Percentiles rank a stretch among this genome's conserved stretches.
Conservation (phyloP, 2,888 invertebrate genomes). For the Scelioninae gen. 1 region DNA sequence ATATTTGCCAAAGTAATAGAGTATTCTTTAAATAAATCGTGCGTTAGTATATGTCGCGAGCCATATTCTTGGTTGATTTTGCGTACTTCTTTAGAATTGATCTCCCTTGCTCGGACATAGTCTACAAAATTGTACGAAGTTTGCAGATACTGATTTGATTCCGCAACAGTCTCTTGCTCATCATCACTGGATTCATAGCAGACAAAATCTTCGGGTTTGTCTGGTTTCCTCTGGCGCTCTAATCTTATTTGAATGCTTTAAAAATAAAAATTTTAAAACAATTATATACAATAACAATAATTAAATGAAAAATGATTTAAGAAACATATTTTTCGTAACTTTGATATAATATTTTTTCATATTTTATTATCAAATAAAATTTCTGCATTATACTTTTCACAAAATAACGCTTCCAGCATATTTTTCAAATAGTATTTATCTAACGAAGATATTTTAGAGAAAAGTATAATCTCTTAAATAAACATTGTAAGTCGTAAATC, state of each 20-base stretch:
- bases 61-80: constrained; percentile 92
- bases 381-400: too few relatives aligned
- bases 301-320: too few relatives aligned
- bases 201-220: constrained; percentile 95
- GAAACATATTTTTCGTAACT: too few relatives aligned
- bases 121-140: constrained; percentile 95
- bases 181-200: constrained; percentile 95
- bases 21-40: constrained; percentile 94
- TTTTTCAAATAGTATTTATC: too few relatives aligned
- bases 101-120: constrained; percentile 92
- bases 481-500: too few relatives aligned
- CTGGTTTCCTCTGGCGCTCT: constrained; percentile 91
- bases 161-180: constrained; percentile 91
- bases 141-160: constrained; percentile 89
- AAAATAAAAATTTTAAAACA: constrained; percentile 12
- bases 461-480: too few relatives aligned
- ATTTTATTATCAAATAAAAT: neutral
- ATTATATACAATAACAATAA: too few relatives aligned
- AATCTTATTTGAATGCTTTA: constrained; percentile 84
- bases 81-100: constrained; percentile 89
- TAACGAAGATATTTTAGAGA: too few relatives aligned
- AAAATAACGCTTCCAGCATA: too few relatives aligned
- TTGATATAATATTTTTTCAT: too few relatives aligned
- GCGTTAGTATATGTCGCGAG: constrained; percentile 94
- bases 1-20: constrained; percentile 92